Percentiles rank a stretch among this genome's conserved stretches.
Conservation (phyloP, 64 coral and sea anemone species). For the Montipora efflorescens region DNA sequence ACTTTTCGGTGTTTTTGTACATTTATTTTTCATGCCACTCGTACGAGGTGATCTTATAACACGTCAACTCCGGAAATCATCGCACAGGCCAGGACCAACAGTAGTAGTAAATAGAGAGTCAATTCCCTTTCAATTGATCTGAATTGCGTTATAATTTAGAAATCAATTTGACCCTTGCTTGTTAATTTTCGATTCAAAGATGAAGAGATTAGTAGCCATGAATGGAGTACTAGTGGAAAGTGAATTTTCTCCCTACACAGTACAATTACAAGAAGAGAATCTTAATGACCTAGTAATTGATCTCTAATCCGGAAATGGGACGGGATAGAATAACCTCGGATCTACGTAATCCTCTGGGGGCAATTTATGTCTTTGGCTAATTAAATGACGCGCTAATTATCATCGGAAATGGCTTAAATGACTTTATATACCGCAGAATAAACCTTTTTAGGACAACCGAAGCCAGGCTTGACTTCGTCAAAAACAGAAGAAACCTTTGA, state of each 20-base stretch:
- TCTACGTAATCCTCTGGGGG: constrained; percentile 16
- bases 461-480: too few relatives aligned
- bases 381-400: constrained; percentile 48
- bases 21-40: background rate
- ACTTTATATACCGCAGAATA: constrained; percentile 15
- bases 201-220: background rate
- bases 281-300: background rate
- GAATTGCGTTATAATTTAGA: background rate
- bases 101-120: background rate
- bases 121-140: background rate
- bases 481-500: too few relatives aligned
- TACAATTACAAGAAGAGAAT: background rate
- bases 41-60: background rate
- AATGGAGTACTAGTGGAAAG: background rate
- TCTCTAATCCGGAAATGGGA: constrained; percentile 45
- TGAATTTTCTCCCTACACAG: background rate
- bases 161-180: background rate
- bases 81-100: too few relatives aligned
- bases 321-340: background rate
- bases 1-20: background rate
- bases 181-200: background rate
- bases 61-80: background rate
- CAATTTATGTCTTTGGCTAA: constrained; percentile 49
- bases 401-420: constrained; percentile 52
- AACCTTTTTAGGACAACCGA: background rate